Base-by-base conservation (phyloP, 1,140 invertebrate genomes). In the Nebria ingens region DNA sequence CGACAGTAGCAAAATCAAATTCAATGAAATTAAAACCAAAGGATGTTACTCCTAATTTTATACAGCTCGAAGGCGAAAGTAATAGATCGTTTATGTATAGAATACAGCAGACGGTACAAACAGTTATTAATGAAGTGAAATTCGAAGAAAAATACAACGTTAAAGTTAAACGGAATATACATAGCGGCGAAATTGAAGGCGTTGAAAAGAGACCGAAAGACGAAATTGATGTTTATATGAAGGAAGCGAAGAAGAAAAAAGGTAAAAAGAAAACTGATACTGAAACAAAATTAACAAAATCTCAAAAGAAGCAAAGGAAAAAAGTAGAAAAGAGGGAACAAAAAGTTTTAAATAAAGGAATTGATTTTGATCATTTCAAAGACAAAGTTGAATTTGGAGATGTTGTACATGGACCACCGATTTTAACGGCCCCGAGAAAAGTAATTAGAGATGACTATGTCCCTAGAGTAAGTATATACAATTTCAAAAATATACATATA, bases 381-480 rank as follows among this genome's bases (percentile, higher is more conserved):
- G 82, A 84, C 59, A 67, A 74, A 55, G 70, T 83, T 25, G 56
- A 71, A 61, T 84, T 84, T 68, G 80, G 80, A 1, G 82, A 83
- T 60, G 68, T 79, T 42, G 74, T 67, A 15, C 75, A 81, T 60
- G 77, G 72, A 56, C 81, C 81, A 9, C 81, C 82, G 19, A 64
- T 68, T 58, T 62, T 83, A 0, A 74, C 65, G 54, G 58, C 71
- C 25, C 75, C 77, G 1, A 70, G 66, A 21, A 21, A 21, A 51
- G 73, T 74, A 61, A 65, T 69, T 19, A 58, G 59, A 13, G 69
- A 56, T 38, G 34, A 53, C 19, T 17, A 17, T 4, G 66, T 62
- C 1, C 57, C 61, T 1, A 68, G 73, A 60, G 72, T 74, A 66
- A 64, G 61, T 29, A 21, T 22, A 54, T 52, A 58, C 29, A 15